Percentiles rank a stretch among this genome's conserved stretches.
phyloP scores from a whole-genome alignment of 2,797 vertebrate genomes.

The Buphagus erythrorhynchus region DNA sequence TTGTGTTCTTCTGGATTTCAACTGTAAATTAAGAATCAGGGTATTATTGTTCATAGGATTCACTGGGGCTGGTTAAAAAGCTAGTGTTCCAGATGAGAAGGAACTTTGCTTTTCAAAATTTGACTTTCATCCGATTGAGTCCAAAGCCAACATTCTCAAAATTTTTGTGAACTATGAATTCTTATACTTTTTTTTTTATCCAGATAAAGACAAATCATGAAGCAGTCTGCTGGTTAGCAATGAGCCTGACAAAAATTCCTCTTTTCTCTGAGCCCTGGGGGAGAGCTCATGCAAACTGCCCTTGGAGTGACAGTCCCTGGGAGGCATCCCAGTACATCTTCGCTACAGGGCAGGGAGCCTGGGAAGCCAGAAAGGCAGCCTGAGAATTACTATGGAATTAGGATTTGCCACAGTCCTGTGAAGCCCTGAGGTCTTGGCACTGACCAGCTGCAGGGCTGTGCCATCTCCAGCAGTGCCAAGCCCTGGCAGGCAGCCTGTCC shows the following conservation, averaged over 20 bases:
- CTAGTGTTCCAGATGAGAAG: background rate
- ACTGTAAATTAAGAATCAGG: background rate
- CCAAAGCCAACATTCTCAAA: background rate
- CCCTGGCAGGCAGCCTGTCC: background rate
- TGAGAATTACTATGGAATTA: background rate
- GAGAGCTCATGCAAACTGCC: background rate
- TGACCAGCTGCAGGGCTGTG: background rate
- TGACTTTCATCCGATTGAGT: background rate
- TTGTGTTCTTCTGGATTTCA: background rate
- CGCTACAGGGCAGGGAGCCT: background rate
- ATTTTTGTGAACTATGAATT: background rate
- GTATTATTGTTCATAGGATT: background rate
- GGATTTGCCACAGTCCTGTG: background rate
- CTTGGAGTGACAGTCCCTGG: background rate
- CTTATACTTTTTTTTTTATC: background rate
- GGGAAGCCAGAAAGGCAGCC: conserved; percentile 2
- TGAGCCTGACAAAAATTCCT: background rate
- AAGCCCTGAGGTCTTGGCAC: background rate
- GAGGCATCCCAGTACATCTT: background rate
- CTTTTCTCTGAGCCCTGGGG: background rate
- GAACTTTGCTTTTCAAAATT: background rate
- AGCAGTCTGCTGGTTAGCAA: background rate
- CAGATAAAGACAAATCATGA: background rate
- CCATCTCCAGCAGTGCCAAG: fast-evolving
- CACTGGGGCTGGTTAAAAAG: background rate